These are phyloP conservation scores for Ophion ventricosus DNA, from an alignment of 2,888 invertebrate genomes.

Conservation along the genomic window DNA sequence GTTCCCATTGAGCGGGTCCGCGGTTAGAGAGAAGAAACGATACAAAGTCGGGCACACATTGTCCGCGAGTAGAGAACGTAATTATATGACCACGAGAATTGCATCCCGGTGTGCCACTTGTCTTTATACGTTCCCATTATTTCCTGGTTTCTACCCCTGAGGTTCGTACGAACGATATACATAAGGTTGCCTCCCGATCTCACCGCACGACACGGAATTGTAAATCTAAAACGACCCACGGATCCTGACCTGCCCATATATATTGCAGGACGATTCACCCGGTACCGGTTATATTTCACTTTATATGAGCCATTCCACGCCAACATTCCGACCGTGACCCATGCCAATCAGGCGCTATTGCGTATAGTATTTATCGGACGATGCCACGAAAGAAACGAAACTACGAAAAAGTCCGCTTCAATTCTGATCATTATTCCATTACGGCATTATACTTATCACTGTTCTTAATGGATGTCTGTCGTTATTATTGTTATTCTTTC, in stretches of 20 bases:
- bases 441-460: too few species aligned
- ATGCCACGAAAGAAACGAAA: background rate
- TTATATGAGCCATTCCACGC: slow-evolving; percentile 29
- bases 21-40: slow-evolving; percentile 57
- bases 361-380: background rate
- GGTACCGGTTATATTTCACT: slow-evolving; percentile 8
- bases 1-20: slow-evolving; percentile 20
- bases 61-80: slow-evolving; percentile 59
- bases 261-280: slow-evolving; percentile 46
- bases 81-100: slow-evolving; percentile 66
- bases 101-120: slow-evolving; percentile 66
- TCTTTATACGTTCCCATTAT: slow-evolving; percentile 66
- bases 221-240: slow-evolving; percentile 58
- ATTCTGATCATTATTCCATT: background rate
- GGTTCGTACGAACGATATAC: background rate
- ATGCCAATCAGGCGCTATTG: background rate
- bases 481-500: too few species aligned
- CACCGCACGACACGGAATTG: slow-evolving; percentile 47
- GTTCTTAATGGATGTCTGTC: too few species aligned
- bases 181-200: slow-evolving; percentile 23
- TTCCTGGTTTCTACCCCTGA: slow-evolving; percentile 57
- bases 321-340: background rate
- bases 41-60: slow-evolving; percentile 54
- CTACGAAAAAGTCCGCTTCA: background rate
- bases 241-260: slow-evolving; percentile 32